Conservation (phyloP, 2,113 vertebrate species). For the Phyllostomus hastatus region DNA sequence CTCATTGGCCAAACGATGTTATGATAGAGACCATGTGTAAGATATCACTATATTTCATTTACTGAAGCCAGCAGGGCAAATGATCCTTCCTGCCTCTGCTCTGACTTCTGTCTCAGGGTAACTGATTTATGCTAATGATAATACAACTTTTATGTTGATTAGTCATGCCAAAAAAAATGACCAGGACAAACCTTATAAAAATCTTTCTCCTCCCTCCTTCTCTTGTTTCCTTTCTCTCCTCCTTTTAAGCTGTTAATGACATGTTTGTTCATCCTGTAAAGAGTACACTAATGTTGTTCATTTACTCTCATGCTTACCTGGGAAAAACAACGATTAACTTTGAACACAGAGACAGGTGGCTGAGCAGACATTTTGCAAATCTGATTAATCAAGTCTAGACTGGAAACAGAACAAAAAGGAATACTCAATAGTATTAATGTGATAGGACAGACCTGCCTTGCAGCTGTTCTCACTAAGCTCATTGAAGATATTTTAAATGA, state of each 20-base stretch:
- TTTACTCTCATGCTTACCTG: not conserved
- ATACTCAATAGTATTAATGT: slow-evolving; percentile 61
- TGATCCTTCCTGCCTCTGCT: not conserved
- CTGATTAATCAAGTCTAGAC: not conserved
- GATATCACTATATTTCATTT: not conserved
- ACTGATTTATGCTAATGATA: slow-evolving; percentile 2
- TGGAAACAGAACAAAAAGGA: not conserved
- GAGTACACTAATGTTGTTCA: not conserved
- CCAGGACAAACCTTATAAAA: not conserved
- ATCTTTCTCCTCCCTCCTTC: not conserved
- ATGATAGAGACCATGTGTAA: not conserved
- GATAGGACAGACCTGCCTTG: slow-evolving; percentile 44
- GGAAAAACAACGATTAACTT: not conserved
- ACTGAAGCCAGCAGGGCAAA: not conserved
- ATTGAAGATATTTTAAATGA: slow-evolving; percentile 62
- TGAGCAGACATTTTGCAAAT: slow-evolving; percentile 30
- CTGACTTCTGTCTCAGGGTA: not conserved
- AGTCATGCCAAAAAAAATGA: not conserved
- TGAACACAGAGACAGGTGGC: not conserved
- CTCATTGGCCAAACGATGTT: slow-evolving; percentile 1
- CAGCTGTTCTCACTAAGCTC: slow-evolving; percentile 70
- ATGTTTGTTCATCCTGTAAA: not conserved
- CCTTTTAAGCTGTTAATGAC: not conserved
- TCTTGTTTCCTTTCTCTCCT: too few species aligned
- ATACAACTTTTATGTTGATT: not conserved